These are phyloP conservation scores for Chirona hameri DNA, from an alignment of 2,888 invertebrate species.

Conservation along the genomic window DNA sequence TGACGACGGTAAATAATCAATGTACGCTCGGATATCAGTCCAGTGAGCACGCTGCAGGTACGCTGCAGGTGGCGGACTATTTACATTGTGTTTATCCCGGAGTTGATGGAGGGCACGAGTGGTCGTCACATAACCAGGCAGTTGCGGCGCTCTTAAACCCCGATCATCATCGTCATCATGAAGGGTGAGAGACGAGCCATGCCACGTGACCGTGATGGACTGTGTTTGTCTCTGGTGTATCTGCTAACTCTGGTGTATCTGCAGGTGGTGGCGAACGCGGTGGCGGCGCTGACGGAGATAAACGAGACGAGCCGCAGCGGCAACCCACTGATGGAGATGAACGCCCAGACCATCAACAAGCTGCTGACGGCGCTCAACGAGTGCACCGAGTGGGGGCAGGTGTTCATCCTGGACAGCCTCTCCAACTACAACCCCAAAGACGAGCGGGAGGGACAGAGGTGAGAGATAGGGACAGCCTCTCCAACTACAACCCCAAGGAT, in stretches of 20 bases:
- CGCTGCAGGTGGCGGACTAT: too few relatives aligned
- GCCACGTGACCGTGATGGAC: too few relatives aligned
- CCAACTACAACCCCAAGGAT: not conserved
- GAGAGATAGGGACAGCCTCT: slow-evolving; percentile 30
- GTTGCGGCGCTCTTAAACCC: too few relatives aligned
- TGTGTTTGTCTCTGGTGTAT: not conserved
- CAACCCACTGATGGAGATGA: slow-evolving; percentile 92
- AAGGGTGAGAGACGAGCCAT: too few relatives aligned
- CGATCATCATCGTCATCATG: too few relatives aligned
- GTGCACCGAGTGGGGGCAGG: slow-evolving; percentile 99
- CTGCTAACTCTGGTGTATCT: not conserved
- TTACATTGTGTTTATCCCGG: too few relatives aligned
- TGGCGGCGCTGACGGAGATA: slow-evolving; percentile 96
- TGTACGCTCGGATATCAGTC: too few relatives aligned
- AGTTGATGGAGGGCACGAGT: too few relatives aligned
- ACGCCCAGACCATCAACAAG: slow-evolving; percentile 96
- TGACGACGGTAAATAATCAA: too few relatives aligned
- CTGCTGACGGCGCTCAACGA: slow-evolving; percentile 96
- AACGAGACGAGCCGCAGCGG: slow-evolving; percentile 95
- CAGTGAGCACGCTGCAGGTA: too few relatives aligned
- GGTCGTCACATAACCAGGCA: too few relatives aligned
- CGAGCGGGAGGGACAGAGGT: slow-evolving; percentile 92
- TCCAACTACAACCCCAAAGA: slow-evolving; percentile 96
- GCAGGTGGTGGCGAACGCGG: slow-evolving; percentile 93
- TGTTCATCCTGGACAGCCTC: slow-evolving; percentile 95